phyloP scores from a whole-genome alignment of 2,113 vertebrate genomes.

The Gopherus evgoodei region DNA sequence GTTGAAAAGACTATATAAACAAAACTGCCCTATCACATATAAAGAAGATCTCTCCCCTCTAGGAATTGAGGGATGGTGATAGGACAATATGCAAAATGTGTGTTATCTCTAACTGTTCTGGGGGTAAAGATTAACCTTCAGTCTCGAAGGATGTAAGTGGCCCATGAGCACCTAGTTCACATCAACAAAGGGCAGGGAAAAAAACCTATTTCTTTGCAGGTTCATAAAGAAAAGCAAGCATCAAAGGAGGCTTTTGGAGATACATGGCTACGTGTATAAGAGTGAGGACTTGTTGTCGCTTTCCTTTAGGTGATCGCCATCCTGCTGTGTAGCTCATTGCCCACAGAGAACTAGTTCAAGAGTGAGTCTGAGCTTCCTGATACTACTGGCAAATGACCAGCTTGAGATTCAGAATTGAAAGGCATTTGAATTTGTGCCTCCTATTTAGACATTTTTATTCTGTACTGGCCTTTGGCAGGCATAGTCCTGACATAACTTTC shows the following conservation, averaged over 20 bases:
- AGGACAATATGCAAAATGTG: neutral
- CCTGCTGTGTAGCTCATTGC: neutral
- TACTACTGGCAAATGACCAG: neutral
- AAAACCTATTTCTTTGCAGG: neutral
- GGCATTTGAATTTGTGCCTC: neutral
- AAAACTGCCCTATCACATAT: neutral
- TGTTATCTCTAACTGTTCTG: neutral
- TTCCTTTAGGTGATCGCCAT: neutral
- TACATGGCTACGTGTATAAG: neutral
- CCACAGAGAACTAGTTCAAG: neutral
- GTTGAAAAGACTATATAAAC: neutral
- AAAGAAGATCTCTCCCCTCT: neutral
- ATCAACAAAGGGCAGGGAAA: neutral
- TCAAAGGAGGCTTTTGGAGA: neutral
- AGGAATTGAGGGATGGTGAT: neutral
- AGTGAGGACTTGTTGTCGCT: neutral
- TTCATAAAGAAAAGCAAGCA: neutral
- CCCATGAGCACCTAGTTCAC: neutral
- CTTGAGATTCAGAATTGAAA: constrained; percentile 12
- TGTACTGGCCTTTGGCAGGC: neutral
- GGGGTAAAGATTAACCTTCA: neutral
- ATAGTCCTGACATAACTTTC: neutral
- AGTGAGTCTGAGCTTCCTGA: neutral
- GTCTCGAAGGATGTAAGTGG: neutral
- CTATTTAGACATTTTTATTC: neutral